These are phyloP conservation scores for Caenorhabditis latens DNA, from an alignment of 1,140 invertebrate genomes.

Conservation along the genomic window DNA sequence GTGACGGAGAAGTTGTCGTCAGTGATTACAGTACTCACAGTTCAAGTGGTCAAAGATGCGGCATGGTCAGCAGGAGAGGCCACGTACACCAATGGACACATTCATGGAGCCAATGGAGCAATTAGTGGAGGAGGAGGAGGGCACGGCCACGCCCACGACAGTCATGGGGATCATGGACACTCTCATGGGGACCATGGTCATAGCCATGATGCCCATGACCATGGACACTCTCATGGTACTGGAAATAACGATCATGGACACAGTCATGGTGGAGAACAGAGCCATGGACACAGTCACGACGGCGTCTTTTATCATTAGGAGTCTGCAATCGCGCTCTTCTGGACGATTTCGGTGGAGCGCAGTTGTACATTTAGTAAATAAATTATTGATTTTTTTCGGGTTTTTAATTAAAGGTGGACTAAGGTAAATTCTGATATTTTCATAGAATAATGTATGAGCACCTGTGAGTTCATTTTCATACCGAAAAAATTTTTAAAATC, in stretches of 20 bases:
- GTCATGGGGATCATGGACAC: slow-evolving; percentile 53
- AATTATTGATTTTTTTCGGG: background rate
- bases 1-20: slow-evolving; percentile 81
- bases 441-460: no score
- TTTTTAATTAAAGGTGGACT: background rate
- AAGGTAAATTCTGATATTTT: background rate
- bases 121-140: background rate
- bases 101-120: background rate
- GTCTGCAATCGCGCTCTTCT: background rate
- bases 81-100: slow-evolving; percentile 10
- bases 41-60: slow-evolving; percentile 79
- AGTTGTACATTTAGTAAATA: no score
- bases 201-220: slow-evolving; percentile 16
- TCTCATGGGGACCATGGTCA: slow-evolving; percentile 42
- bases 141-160: slow-evolving; percentile 55
- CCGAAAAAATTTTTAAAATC: no score
- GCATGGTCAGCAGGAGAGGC: slow-evolving; percentile 42
- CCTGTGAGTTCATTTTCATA: no score
- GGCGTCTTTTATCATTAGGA: slow-evolving; percentile 60
- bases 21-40: slow-evolving; percentile 81
- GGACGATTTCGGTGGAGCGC: background rate
- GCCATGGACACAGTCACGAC: slow-evolving; percentile 58
- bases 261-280: slow-evolving; percentile 46
- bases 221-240: slow-evolving; percentile 24
- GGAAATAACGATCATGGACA: slow-evolving; percentile 47